Evolutionary conservation across 2,797 vertebrate species (phyloP).

Genomic region (Aselliscus stoliczkanus): DNA sequence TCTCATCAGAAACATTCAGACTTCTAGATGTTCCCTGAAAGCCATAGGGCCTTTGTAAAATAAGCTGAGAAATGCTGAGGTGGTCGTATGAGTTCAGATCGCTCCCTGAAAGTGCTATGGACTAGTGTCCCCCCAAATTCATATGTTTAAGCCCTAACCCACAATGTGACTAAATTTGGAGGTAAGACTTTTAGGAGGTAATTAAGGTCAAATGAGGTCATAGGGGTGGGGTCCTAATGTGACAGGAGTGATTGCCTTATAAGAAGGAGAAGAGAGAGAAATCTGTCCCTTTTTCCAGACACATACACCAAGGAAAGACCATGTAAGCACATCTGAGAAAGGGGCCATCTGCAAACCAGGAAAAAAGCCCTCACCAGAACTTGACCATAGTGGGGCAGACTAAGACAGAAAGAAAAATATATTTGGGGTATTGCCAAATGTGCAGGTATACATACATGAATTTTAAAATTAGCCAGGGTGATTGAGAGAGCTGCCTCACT

Average conservation of each 20-base stretch:
- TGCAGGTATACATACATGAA: not conserved
- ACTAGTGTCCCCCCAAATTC: not conserved
- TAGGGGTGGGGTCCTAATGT: not conserved
- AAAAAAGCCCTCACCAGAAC: not conserved
- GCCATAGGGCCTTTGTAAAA: not conserved
- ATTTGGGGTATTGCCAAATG: not conserved
- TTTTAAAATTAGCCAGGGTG: slow-evolving; percentile 20
- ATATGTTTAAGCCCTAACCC: not conserved
- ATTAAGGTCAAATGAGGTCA: not conserved
- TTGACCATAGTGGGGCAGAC: not conserved
- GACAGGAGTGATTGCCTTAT: not conserved
- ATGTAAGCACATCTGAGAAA: not conserved
- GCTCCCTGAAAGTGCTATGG: not conserved
- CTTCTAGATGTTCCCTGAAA: not conserved
- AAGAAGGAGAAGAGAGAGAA: not conserved
- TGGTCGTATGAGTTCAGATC: not conserved
- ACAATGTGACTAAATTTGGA: not conserved
- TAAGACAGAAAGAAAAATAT: not conserved
- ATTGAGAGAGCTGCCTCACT: not conserved
- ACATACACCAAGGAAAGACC: not conserved
- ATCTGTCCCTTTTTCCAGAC: not conserved
- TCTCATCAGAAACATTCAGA: not conserved
- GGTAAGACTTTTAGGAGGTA: not conserved
- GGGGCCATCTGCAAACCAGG: not conserved
- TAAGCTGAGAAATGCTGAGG: not conserved